These are phyloP conservation scores for Abramis brama DNA, from an alignment of 2,113 vertebrate genomes.

Conservation along the genomic window DNA sequence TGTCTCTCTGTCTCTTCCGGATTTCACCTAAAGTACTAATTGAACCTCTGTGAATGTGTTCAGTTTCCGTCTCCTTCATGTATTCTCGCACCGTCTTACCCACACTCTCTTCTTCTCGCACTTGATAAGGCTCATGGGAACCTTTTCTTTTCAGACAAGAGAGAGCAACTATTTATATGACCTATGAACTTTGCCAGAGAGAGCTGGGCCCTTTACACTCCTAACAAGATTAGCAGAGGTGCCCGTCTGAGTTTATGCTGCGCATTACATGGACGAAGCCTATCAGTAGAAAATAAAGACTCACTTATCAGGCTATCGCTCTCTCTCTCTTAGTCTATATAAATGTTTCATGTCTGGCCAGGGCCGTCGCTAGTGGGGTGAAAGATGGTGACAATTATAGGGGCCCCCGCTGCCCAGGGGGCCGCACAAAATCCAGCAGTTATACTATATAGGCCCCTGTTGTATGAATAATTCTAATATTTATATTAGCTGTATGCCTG, in stretches of 20 bases:
- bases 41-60: conserved; percentile 1
- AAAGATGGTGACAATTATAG: too few species aligned
- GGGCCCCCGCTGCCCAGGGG: too few species aligned
- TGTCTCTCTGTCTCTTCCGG: conserved; percentile 1
- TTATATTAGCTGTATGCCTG: too few species aligned
- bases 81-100: not conserved
- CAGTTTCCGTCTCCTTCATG: not conserved
- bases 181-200: conserved; percentile 57
- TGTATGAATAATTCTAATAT: too few species aligned
- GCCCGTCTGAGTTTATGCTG: conserved; percentile 51
- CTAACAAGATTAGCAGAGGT: conserved; percentile 66
- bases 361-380: too few species aligned
- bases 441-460: too few species aligned
- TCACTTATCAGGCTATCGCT: not conserved
- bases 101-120: conserved; percentile 35
- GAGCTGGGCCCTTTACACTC: conserved; percentile 53
- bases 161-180: conserved; percentile 63
- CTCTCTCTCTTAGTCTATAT: conserved; percentile 3
- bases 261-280: conserved; percentile 42
- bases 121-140: conserved; percentile 49
- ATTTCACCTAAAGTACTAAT: not conserved
- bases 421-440: too few species aligned
- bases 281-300: not conserved
- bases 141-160: conserved; percentile 59
- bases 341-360: not conserved